Evolutionary conservation across 2,113 vertebrate genomes (phyloP).

Genomic region (Pituophis catenifer): DNA sequence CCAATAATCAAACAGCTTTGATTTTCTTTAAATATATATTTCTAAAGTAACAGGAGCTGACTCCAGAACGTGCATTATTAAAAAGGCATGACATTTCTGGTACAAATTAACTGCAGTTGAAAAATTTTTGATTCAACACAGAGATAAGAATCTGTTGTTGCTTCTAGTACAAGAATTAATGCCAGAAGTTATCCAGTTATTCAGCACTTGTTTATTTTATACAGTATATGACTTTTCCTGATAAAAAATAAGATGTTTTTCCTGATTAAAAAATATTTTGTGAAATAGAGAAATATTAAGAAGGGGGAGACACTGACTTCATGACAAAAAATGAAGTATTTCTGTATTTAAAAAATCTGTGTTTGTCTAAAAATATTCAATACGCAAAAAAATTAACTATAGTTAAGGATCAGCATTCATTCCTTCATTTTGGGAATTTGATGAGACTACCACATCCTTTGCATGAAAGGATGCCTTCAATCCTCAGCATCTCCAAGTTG

Average conservation of each 20-base stretch:
- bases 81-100: neutral
- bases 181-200: accelerated
- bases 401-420: neutral
- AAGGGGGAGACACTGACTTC: neutral
- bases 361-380: neutral
- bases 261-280: neutral
- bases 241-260: neutral
- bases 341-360: no score
- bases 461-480: neutral
- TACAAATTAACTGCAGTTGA: accelerated
- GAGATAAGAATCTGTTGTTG: neutral
- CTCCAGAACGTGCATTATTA: accelerated
- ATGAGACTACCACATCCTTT: neutral
- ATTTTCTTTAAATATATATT: conserved; percentile 23
- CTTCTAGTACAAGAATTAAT: accelerated
- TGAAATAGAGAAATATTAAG: neutral
- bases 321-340: neutral
- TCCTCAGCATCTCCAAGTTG: neutral
- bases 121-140: neutral
- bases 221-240: neutral
- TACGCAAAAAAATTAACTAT: neutral
- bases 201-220: neutral
- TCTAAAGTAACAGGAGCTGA: conserved; percentile 10
- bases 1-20: conserved; percentile 8
- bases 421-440: neutral